phyloP scores from a whole-genome alignment of 2,888 invertebrate species.

The Spodoptera exigua region DNA sequence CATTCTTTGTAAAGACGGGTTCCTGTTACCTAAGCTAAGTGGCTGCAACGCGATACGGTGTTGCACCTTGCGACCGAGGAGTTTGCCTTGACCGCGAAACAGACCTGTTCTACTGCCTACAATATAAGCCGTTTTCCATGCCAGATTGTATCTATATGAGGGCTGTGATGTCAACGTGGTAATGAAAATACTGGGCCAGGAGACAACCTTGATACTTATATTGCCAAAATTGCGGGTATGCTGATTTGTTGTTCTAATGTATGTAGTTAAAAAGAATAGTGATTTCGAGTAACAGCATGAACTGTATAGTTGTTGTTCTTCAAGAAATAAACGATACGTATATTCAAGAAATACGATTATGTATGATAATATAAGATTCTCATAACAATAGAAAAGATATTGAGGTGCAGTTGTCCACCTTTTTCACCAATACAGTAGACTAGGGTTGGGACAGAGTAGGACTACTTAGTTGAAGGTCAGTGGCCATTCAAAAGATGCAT shows the following conservation, averaged over 20 bases:
- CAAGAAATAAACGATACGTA: too few relatives aligned
- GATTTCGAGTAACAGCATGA: too few relatives aligned
- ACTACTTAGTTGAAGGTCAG: neutral
- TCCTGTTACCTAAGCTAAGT: conserved; percentile 43
- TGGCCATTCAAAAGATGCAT: neutral
- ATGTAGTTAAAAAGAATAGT: too few relatives aligned
- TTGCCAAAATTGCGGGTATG: neutral
- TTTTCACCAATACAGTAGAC: too few relatives aligned
- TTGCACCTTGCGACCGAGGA: conserved; percentile 59
- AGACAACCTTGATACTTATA: conserved; percentile 11
- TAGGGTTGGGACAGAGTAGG: too few relatives aligned
- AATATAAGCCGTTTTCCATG: conserved; percentile 36
- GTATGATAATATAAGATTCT: too few relatives aligned
- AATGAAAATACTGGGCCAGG: conserved; percentile 27
- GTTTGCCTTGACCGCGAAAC: conserved; percentile 75
- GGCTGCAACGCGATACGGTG: conserved; percentile 64
- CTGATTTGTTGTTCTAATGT: neutral
- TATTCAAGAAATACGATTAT: too few relatives aligned
- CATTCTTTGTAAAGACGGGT: conserved; percentile 32
- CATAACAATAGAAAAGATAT: too few relatives aligned
- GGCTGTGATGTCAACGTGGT: conserved; percentile 29
- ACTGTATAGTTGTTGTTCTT: too few relatives aligned
- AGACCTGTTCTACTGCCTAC: conserved; percentile 57
- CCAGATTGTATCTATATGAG: conserved; percentile 33
- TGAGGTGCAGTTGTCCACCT: too few relatives aligned